phyloP scores from a whole-genome alignment of 2,113 vertebrate genomes.

The Galeopterus variegatus region DNA sequence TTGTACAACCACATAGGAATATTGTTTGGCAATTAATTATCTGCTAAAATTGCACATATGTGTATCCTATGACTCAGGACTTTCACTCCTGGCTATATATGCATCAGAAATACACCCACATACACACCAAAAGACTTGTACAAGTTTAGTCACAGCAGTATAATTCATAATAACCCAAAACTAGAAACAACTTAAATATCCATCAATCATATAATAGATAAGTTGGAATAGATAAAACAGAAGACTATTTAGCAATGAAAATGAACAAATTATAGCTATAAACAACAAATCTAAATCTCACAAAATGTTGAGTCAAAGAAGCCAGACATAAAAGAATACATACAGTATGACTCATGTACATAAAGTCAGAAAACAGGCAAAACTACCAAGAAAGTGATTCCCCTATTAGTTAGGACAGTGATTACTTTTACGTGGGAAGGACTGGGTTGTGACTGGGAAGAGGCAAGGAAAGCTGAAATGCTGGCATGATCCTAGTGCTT shows the following conservation, averaged over 20 bases:
- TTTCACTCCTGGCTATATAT: background rate
- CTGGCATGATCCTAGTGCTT: background rate
- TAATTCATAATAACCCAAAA: background rate
- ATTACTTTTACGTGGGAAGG: background rate
- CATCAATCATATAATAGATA: background rate
- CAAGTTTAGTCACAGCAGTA: background rate
- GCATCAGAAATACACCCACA: background rate
- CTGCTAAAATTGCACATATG: background rate
- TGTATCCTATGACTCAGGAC: background rate
- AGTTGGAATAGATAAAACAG: background rate
- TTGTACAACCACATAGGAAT: background rate
- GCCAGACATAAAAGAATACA: background rate
- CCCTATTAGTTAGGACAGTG: background rate
- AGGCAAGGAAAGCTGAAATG: background rate
- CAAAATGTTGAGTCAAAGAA: background rate
- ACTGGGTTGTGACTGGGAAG: background rate
- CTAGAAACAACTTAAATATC: conserved; percentile 16
- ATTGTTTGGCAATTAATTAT: background rate
- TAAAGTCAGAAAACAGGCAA: background rate
- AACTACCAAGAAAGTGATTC: background rate
- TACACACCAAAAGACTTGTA: background rate
- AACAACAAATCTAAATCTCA: conserved; percentile 28
- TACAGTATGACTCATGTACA: background rate
- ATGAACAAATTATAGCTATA: background rate
- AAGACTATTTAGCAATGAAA: background rate